Evolutionary conservation across 2,888 invertebrate species (phyloP).

Genomic region (Antheraea assamensis): DNA sequence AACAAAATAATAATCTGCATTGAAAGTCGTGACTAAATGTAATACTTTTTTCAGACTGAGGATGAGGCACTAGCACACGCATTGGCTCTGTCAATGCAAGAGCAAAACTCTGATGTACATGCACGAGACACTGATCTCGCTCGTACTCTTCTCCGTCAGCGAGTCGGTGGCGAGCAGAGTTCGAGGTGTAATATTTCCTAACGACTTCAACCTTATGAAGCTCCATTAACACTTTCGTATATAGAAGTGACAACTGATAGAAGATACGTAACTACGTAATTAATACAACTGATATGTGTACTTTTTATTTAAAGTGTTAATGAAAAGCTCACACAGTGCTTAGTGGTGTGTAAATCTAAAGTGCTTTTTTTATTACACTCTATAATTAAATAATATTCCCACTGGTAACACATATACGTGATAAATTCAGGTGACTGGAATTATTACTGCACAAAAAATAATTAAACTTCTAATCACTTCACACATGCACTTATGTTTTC

Average conservation of each 20-base stretch:
- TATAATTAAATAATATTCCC: no score
- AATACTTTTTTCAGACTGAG: slow-evolving; percentile 83
- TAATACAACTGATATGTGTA: background rate
- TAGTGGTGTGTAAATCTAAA: background rate
- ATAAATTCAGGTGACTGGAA: no score
- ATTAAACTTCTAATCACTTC: no score
- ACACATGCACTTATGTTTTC: no score
- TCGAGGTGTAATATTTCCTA: slow-evolving; percentile 66
- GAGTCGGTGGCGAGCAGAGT: slow-evolving; percentile 72
- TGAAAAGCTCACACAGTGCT: background rate
- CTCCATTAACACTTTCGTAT: background rate
- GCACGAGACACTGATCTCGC: slow-evolving; percentile 75
- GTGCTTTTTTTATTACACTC: no score
- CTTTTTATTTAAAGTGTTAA: background rate
- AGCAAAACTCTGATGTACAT: slow-evolving; percentile 55
- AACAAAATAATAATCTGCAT: no score
- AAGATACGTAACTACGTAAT: no score
- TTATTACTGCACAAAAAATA: no score
- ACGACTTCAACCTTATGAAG: slow-evolving; percentile 25
- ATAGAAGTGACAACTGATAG: background rate
- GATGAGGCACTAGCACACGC: slow-evolving; percentile 96
- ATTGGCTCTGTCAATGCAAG: slow-evolving; percentile 88
- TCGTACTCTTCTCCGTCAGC: slow-evolving; percentile 68
- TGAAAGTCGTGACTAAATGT: no score
- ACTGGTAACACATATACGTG: no score